Conservation (phyloP, 2,113 vertebrate genomes). For the Morone saxatilis region DNA sequence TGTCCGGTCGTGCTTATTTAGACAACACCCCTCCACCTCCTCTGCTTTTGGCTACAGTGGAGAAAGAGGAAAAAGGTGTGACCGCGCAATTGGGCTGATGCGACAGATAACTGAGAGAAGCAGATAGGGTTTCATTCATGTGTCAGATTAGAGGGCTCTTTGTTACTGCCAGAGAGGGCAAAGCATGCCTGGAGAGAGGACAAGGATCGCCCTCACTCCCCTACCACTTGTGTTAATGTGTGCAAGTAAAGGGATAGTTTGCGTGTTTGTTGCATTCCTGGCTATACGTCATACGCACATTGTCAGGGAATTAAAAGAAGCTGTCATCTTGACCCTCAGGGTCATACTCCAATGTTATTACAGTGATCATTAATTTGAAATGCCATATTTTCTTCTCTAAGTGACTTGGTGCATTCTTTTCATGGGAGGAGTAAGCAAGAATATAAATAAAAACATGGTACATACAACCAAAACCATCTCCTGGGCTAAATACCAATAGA, state of each 20-base stretch:
- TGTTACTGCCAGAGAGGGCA: conserved; percentile 63
- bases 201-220: conserved; percentile 53
- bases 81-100: conserved; percentile 60
- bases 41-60: conserved; percentile 5
- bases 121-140: conserved; percentile 75
- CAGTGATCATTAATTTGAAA: background rate
- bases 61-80: conserved; percentile 41
- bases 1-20: conserved; percentile 28
- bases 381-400: background rate
- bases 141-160: conserved; percentile 75
- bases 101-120: conserved; percentile 56
- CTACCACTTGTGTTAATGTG: conserved; percentile 28
- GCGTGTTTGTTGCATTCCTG: conserved; percentile 32
- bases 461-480: background rate
- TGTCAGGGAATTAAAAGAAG: background rate
- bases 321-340: background rate
- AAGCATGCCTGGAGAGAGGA: conserved; percentile 57
- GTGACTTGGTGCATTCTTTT: background rate
- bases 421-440: too few species aligned
- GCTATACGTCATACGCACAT: conserved; percentile 14
- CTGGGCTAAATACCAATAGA: background rate
- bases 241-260: conserved; percentile 21
- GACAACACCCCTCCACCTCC: conserved; percentile 31
- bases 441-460: background rate
- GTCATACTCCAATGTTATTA: background rate